Conservation (phyloP, 2,113 vertebrate genomes). For the Hyla sarda region DNA sequence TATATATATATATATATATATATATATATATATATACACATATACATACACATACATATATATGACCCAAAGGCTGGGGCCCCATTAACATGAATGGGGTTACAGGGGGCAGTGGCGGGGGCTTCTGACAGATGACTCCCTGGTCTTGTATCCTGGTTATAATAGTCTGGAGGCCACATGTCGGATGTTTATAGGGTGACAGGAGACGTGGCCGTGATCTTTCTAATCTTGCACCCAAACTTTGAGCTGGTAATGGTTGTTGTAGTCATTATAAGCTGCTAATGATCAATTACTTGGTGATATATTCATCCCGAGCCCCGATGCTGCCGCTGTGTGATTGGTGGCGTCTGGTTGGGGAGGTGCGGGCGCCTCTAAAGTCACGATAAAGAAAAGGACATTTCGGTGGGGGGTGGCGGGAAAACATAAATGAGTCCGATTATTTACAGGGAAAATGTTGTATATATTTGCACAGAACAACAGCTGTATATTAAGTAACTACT, state of each 20-base stretch:
- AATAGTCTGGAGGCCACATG: not conserved
- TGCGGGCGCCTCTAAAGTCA: not conserved
- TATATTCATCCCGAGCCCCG: not conserved
- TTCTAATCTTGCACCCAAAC: not conserved
- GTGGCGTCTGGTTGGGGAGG: not conserved
- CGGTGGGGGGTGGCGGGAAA: not conserved
- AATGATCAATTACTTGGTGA: slow-evolving; percentile 32
- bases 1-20: no score
- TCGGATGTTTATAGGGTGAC: not conserved
- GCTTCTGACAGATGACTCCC: not conserved
- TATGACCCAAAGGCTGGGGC: not conserved
- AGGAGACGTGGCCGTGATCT: not conserved
- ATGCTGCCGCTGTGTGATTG: not conserved
- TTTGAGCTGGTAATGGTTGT: not conserved
- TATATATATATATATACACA: no score
- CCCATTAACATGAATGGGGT: not conserved
- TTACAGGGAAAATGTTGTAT: no score
- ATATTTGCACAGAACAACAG: no score
- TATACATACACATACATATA: not conserved
- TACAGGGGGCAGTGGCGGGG: not conserved
- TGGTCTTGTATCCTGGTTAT: not conserved
- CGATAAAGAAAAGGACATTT: not conserved
- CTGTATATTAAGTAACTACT: no score
- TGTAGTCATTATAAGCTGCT: not conserved
- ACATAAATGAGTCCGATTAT: no score